Percentiles rank a stretch among this genome's conserved stretches.
phyloP scores from a whole-genome alignment of 2,888 invertebrate species.

The Graphium colonna region DNA sequence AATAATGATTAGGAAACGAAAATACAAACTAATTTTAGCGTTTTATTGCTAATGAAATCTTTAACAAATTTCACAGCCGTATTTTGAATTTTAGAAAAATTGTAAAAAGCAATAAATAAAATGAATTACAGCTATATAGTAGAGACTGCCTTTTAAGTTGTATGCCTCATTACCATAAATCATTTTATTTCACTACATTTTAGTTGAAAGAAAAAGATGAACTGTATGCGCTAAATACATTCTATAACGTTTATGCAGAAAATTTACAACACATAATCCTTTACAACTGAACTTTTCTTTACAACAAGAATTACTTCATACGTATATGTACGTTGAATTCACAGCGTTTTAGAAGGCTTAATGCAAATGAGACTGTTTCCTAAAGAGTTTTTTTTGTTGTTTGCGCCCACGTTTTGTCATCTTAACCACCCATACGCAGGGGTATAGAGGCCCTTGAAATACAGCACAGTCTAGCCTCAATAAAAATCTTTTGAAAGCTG shows the following conservation, averaged over 20 bases:
- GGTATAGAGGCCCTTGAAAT: not conserved
- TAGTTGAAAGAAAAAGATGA: too few relatives aligned
- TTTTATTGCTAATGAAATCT: too few relatives aligned
- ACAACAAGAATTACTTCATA: not conserved
- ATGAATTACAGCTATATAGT: too few relatives aligned
- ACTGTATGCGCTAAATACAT: not conserved
- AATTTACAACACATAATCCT: not conserved
- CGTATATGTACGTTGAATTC: not conserved
- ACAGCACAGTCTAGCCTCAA: not conserved
- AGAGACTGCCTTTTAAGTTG: too few relatives aligned
- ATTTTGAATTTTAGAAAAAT: too few relatives aligned
- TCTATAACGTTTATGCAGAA: not conserved
- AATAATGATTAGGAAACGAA: too few relatives aligned
- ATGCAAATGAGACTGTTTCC: slow-evolving; percentile 4
- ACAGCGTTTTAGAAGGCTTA: not conserved
- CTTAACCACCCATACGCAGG: not conserved
- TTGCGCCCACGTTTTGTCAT: slow-evolving; percentile 2
- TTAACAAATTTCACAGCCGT: too few relatives aligned
- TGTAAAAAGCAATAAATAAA: too few relatives aligned
- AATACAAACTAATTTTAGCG: too few relatives aligned
- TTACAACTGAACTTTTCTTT: not conserved
- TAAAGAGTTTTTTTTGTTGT: not conserved
- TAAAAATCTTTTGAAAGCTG: not conserved
- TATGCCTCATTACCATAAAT: too few relatives aligned
- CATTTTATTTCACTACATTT: too few relatives aligned